Conservation (phyloP, 2,113 vertebrate genomes). For the Daphoenositta chrysoptera region DNA sequence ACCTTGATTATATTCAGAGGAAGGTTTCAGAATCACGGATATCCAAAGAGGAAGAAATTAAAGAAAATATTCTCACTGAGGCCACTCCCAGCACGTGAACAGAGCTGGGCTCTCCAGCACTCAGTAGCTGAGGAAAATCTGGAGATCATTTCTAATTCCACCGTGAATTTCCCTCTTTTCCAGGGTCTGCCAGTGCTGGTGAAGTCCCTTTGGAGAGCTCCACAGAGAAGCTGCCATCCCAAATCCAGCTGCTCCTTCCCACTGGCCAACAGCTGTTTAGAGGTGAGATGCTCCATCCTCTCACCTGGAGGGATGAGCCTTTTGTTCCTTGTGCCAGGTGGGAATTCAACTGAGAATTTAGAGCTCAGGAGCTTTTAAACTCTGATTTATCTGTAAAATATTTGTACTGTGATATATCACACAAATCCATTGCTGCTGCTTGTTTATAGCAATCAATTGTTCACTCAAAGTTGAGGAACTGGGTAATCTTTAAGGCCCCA, state of each 20-base stretch:
- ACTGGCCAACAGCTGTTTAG: not conserved
- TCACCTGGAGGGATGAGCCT: not conserved
- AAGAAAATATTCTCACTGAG: not conserved
- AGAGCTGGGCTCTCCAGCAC: not conserved
- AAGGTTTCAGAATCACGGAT: not conserved
- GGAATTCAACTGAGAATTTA: not conserved
- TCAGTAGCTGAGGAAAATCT: not conserved
- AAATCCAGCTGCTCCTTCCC: not conserved
- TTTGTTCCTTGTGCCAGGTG: not conserved
- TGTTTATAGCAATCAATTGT: not conserved
- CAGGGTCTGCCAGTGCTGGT: not conserved
- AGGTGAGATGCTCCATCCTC: constrained; percentile 1
- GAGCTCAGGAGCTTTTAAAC: not conserved
- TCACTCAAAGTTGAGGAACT: not conserved
- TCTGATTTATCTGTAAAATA: not conserved
- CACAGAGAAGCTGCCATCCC: not conserved
- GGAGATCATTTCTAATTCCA: not conserved
- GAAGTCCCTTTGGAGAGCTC: not conserved
- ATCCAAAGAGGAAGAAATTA: not conserved
- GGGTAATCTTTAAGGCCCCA: not conserved
- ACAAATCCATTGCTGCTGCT: not conserved
- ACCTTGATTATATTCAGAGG: not conserved
- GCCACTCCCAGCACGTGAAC: not conserved
- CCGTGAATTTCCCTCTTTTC: not conserved
- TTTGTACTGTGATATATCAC: not conserved